Evolutionary conservation across 1,140 invertebrate genomes (phyloP).

Genomic region (Campoletis sonorensis): DNA sequence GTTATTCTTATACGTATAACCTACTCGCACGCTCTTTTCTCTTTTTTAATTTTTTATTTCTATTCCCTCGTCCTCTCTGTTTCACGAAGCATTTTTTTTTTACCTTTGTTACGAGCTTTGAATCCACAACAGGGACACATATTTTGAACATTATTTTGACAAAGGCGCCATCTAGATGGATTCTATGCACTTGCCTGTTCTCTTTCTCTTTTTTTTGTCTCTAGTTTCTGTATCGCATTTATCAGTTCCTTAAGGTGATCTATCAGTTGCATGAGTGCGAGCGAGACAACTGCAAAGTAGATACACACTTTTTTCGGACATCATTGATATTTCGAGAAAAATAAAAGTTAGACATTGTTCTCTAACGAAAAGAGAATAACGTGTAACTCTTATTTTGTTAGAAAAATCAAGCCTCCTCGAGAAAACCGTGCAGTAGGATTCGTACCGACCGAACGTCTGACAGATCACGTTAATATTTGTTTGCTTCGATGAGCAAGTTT

Average conservation of each 20-base stretch:
- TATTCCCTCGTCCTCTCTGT: neutral
- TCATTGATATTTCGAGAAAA: too few species aligned
- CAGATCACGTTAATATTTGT: too few species aligned
- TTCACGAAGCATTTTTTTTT: neutral
- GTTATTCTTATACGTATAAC: conserved; percentile 12
- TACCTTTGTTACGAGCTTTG: conserved; percentile 28
- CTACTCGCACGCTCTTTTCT: conserved; percentile 18
- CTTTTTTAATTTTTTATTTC: neutral
- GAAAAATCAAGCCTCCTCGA: too few species aligned
- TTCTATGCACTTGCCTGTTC: neutral
- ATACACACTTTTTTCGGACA: too few species aligned
- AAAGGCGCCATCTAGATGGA: conserved; percentile 28
- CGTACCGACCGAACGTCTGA: too few species aligned
- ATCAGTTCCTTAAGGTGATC: conserved; percentile 1
- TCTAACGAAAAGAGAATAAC: too few species aligned
- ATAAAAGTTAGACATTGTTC: too few species aligned
- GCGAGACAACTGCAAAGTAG: too few species aligned
- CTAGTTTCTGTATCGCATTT: neutral
- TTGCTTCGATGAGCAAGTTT: conserved; percentile 1
- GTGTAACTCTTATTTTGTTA: too few species aligned
- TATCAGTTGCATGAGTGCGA: too few species aligned
- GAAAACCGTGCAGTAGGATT: too few species aligned
- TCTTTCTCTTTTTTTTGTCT: conserved; percentile 4
- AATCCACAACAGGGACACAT: neutral
- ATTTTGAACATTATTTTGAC: conserved; percentile 8